Evolutionary conservation across 2,888 invertebrate genomes (phyloP).

Genomic region (Caenorhabditis imperialis): DNA sequence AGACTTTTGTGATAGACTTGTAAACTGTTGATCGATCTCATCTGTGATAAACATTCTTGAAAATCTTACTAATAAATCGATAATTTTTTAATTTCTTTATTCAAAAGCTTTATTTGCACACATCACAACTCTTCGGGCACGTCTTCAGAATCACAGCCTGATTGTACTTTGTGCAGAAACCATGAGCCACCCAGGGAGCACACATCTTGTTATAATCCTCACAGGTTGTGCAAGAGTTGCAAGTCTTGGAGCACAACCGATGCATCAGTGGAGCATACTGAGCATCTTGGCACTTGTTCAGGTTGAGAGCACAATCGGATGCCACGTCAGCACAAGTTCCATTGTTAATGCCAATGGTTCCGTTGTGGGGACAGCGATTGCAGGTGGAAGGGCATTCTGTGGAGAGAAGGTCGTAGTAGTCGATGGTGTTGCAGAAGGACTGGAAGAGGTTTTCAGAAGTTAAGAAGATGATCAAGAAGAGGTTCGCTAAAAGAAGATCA

Average conservation of each 20-base stretch:
- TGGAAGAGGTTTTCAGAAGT: too few relatives aligned
- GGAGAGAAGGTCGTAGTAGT: constrained; percentile 56
- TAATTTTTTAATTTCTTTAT: constrained; percentile 1
- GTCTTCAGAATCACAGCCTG: constrained; percentile 18
- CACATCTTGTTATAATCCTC: constrained; percentile 53
- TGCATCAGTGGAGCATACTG: constrained; percentile 54
- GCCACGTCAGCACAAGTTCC: constrained; percentile 48
- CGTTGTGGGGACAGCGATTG: constrained; percentile 53
- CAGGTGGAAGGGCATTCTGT: constrained; percentile 58
- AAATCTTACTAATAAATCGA: background rate
- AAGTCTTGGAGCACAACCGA: constrained; percentile 55
- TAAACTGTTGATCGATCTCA: background rate
- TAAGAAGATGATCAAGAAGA: too few relatives aligned
- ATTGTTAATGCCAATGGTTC: constrained; percentile 14
- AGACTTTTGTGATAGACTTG: constrained; percentile 12
- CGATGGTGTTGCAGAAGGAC: constrained; percentile 57
- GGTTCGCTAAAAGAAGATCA: too few relatives aligned
- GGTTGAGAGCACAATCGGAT: constrained; percentile 35
- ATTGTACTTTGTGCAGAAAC: constrained; percentile 46
- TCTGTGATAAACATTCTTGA: background rate
- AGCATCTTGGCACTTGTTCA: constrained; percentile 25
- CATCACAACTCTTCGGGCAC: constrained; percentile 46
- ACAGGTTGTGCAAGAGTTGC: constrained; percentile 47
- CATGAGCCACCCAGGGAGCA: constrained; percentile 26
- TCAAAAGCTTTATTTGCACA: constrained; percentile 27